Evolutionary conservation across 2,888 invertebrate species (phyloP).

Genomic region (Allygus modestus): DNA sequence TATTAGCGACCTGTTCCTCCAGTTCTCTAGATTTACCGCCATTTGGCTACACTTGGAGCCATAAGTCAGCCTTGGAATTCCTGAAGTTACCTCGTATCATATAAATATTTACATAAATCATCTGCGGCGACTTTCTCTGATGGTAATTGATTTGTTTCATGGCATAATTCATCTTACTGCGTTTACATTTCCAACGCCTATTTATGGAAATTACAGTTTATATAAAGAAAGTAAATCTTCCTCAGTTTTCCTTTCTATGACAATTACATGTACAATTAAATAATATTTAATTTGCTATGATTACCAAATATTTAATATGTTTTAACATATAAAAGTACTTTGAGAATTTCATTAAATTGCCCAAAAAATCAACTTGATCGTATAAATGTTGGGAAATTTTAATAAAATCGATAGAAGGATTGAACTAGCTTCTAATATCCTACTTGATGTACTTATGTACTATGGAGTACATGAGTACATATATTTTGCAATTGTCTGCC

Average conservation of each 20-base stretch:
- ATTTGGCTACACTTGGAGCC: neutral
- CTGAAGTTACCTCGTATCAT: constrained; percentile 19
- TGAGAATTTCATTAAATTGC: too few relatives aligned
- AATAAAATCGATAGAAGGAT: too few relatives aligned
- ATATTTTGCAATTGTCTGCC: too few relatives aligned
- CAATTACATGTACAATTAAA: too few relatives aligned
- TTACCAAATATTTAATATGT: too few relatives aligned
- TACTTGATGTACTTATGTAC: too few relatives aligned
- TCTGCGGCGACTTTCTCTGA: constrained; percentile 10
- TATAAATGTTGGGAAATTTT: too few relatives aligned
- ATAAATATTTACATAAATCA: constrained; percentile 51
- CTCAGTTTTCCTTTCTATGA: neutral
- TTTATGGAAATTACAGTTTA: neutral
- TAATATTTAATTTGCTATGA: too few relatives aligned
- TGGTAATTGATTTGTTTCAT: constrained; percentile 46
- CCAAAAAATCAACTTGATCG: too few relatives aligned
- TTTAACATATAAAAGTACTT: too few relatives aligned
- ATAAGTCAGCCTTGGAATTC: constrained; percentile 25
- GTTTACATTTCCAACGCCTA: constrained; percentile 13
- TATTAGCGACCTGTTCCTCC: constrained; percentile 23
- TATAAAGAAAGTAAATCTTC: neutral
- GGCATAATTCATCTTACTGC: neutral
- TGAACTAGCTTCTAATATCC: too few relatives aligned
- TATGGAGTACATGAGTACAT: too few relatives aligned
- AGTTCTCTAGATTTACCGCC: constrained; percentile 19